A percentile compares a stretch with the other conserved stretches of the same genome.
These are phyloP conservation scores for Diaprepes abbreviatus DNA, from an alignment of 2,888 invertebrate genomes.

Conservation along the genomic window DNA sequence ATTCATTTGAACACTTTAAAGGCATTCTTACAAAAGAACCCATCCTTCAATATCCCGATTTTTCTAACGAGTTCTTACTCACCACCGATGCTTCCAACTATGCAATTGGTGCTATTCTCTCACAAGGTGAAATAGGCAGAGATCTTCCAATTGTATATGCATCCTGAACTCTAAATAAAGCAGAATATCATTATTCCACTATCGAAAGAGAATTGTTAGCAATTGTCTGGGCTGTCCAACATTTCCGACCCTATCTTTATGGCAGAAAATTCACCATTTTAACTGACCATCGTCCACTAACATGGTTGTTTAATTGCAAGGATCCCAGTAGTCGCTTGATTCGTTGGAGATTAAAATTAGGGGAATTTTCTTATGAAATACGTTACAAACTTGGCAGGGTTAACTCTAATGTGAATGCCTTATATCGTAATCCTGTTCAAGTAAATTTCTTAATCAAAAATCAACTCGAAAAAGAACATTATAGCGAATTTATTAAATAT, in stretches of 20 bases:
- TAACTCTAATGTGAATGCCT: no score
- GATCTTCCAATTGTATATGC: conserved; percentile 46
- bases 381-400: no score
- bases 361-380: conserved; percentile 45
- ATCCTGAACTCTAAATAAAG: conserved; percentile 37
- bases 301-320: no score
- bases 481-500: conserved; percentile 43
- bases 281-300: conserved; percentile 64
- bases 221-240: conserved; percentile 54
- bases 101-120: conserved; percentile 44
- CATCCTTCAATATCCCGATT: conserved; percentile 48
- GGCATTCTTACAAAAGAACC: conserved; percentile 39
- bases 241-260: conserved; percentile 57
- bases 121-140: conserved; percentile 38
- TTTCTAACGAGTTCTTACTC: conserved; percentile 36
- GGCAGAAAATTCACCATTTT: conserved; percentile 61
- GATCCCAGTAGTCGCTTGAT: conserved; percentile 61
- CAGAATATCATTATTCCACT: conserved; percentile 53
- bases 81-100: conserved; percentile 42
- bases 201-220: conserved; percentile 57
- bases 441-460: no score
- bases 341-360: conserved; percentile 61
- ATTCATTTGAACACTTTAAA: conserved; percentile 52
- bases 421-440: no score
- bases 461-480: no score